These are phyloP conservation scores for Neoascia interrupta DNA, from an alignment of 2,888 invertebrate genomes.

Conservation along the genomic window DNA sequence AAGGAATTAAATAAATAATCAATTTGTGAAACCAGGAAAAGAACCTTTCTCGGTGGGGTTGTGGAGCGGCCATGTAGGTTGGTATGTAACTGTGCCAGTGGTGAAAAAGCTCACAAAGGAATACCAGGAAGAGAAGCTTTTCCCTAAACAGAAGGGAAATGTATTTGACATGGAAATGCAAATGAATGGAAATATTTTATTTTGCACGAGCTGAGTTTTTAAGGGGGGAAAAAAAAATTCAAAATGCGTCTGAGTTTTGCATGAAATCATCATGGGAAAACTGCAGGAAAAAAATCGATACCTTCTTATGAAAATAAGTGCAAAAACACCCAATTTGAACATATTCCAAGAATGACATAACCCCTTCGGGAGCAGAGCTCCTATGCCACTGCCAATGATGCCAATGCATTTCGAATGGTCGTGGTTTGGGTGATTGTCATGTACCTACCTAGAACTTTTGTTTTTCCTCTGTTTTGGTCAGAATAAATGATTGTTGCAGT, in stretches of 20 bases:
- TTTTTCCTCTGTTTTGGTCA: slow-evolving; percentile 10
- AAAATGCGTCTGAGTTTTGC: slow-evolving; percentile 29
- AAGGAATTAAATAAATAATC: slow-evolving; percentile 56
- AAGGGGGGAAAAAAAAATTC: slow-evolving; percentile 13
- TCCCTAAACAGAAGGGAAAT: not conserved
- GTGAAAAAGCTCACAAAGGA: slow-evolving; percentile 10
- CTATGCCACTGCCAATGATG: slow-evolving; percentile 20
- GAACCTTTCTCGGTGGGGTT: no score
- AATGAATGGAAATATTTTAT: slow-evolving; percentile 13
- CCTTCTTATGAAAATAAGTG: not conserved
- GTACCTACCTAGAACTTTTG: not conserved
- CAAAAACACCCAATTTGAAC: slow-evolving; percentile 38
- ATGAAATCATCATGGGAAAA: slow-evolving; percentile 40
- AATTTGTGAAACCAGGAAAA: slow-evolving; percentile 31
- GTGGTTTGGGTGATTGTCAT: not conserved
- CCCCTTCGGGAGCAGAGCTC: not conserved
- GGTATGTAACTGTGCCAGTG: not conserved
- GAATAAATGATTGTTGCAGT: slow-evolving; percentile 27
- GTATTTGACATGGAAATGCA: slow-evolving; percentile 1
- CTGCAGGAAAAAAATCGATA: slow-evolving; percentile 26
- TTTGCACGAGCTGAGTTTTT: not conserved
- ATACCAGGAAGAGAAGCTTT: slow-evolving; percentile 7
- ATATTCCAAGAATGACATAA: slow-evolving; percentile 63
- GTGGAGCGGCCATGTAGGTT: slow-evolving; percentile 1
- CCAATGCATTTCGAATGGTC: slow-evolving; percentile 11